Evolutionary conservation across 2,888 invertebrate species (phyloP).

Genomic region (Drosophila setosimentum): DNA sequence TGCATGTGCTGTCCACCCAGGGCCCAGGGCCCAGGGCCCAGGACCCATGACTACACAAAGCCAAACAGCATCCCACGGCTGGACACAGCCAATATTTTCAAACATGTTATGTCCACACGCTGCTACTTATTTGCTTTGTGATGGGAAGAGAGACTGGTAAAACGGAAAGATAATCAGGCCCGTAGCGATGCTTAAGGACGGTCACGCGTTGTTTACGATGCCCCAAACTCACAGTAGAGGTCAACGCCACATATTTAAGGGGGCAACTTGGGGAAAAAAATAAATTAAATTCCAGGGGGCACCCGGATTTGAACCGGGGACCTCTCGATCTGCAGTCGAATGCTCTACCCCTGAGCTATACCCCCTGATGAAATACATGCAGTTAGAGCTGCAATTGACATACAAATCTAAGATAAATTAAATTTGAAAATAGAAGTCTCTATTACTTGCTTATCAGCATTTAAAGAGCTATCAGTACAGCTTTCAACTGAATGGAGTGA

Average conservation of each 20-base stretch:
- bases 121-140: constrained; percentile 50
- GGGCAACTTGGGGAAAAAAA: neutral
- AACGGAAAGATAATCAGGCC: constrained; percentile 27
- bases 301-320: constrained; percentile 81
- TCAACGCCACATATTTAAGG: constrained; percentile 20
- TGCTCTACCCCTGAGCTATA: constrained; percentile 80
- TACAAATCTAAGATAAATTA: constrained; percentile 18
- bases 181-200: constrained; percentile 16
- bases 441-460: constrained; percentile 36
- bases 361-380: constrained; percentile 42
- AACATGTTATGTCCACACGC: constrained; percentile 34
- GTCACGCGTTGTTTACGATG: constrained; percentile 32
- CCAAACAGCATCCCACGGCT: neutral
- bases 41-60: constrained; percentile 19
- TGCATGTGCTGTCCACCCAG: constrained; percentile 45
- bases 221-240: neutral
- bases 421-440: constrained; percentile 1
- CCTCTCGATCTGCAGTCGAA: constrained; percentile 81
- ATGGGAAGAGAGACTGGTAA: neutral
- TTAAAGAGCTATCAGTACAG: constrained; percentile 12
- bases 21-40: constrained; percentile 7
- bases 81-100: constrained; percentile 5
- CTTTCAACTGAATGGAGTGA: neutral
- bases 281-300: constrained; percentile 59
- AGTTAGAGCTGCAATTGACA: constrained; percentile 26